Percentiles rank a stretch among this genome's conserved stretches.
phyloP scores from a whole-genome alignment of 2,888 invertebrate genomes.

The Penaeus monodon region DNA sequence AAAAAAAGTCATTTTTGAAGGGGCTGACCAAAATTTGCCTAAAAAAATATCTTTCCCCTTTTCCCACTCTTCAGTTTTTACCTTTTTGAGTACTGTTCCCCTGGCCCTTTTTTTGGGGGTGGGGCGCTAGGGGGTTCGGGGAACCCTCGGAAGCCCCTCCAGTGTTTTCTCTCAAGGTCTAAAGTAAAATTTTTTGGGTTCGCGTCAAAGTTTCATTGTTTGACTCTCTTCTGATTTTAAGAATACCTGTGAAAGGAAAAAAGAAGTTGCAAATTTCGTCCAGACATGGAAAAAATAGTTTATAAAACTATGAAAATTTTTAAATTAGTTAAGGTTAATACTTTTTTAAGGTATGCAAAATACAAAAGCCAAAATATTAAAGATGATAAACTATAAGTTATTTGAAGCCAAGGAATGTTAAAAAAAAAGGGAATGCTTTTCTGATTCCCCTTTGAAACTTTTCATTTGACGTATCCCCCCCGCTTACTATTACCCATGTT shows the following conservation, averaged over 20 bases:
- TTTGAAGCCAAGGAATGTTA: not conserved
- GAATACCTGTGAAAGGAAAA: conserved; percentile 1
- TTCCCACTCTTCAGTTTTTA: not conserved
- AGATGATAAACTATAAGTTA: not conserved
- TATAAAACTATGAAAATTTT: not conserved
- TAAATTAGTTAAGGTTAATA: not conserved
- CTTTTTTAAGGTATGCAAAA: too few relatives aligned
- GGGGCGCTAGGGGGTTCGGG: not conserved
- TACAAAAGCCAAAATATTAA: not conserved
- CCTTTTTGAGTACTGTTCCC: conserved; percentile 8
- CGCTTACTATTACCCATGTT: too few relatives aligned
- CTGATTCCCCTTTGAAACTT: too few relatives aligned
- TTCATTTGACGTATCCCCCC: too few relatives aligned
- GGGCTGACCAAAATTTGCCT: too few relatives aligned
- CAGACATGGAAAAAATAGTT: not conserved
- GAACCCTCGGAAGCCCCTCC: not conserved
- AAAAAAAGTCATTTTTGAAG: too few relatives aligned
- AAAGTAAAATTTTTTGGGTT: conserved; percentile 30
- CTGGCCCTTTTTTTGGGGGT: conserved; percentile 18
- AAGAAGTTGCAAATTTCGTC: not conserved
- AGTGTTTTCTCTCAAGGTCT: not conserved
- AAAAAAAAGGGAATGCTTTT: too few relatives aligned
- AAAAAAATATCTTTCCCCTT: not conserved
- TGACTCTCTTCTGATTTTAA: conserved; percentile 19
- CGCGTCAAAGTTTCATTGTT: conserved; percentile 23